Percentiles rank a stretch among this genome's conserved stretches.
These are phyloP conservation scores for Turnix velox DNA, from an alignment of 2,113 vertebrate genomes.

Conservation along the genomic window DNA sequence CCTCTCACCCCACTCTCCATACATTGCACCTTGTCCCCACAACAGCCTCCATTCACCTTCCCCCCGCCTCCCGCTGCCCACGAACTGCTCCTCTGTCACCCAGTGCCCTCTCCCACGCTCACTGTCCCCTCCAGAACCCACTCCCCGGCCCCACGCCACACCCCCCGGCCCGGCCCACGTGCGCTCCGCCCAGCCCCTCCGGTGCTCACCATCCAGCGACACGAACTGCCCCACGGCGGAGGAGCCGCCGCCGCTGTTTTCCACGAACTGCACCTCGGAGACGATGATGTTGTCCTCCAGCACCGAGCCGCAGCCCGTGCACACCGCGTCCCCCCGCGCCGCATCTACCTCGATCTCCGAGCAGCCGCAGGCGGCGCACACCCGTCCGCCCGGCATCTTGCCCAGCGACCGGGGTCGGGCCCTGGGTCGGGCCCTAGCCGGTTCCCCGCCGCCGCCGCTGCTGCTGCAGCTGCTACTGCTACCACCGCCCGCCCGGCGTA, in stretches of 20 bases:
- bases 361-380: conserved; percentile 86
- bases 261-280: conserved; percentile 94
- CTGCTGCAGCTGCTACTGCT: too few species aligned
- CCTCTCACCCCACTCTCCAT: background rate
- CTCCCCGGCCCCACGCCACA: background rate
- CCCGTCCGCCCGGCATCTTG: conserved; percentile 80
- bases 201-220: conserved; percentile 84
- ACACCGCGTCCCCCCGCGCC: conserved; percentile 91
- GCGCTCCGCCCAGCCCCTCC: background rate
- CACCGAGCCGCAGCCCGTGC: conserved; percentile 90
- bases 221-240: conserved; percentile 96
- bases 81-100: background rate
- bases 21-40: too few species aligned
- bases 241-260: conserved; percentile 89
- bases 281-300: conserved; percentile 98
- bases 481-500: too few species aligned
- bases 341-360: conserved; percentile 90
- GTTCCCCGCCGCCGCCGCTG: background rate
- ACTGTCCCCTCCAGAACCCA: background rate
- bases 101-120: background rate
- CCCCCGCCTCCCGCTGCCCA: background rate
- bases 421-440: too few species aligned
- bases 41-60: background rate
- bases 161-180: background rate
- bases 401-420: background rate